Evolutionary conservation across 1,140 invertebrate genomes (phyloP), one percentile per base, ranked within the genome.

Genomic region (Zaprionus taronus): DNA sequence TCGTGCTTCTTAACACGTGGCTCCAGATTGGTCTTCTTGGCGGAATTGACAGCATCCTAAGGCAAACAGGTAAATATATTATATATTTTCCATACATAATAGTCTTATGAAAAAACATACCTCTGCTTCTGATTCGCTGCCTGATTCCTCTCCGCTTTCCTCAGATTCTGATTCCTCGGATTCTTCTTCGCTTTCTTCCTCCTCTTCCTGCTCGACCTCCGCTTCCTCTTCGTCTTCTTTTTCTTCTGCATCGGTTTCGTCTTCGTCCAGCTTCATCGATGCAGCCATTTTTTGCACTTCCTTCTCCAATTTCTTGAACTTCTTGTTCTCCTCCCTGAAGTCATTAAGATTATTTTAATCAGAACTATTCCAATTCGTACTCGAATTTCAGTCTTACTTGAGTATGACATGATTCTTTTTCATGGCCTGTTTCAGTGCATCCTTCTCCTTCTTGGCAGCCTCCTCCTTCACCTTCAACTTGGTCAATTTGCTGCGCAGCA

Each of bases 251-350:
- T 95, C 95, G 15, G 96, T 95, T 5, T 96, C 96, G n/a, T 96
- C 96, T 14, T 96, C 96, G 4, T 94, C 94, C 78, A 96, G 96
- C 70, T 96, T 96, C 95, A 97, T 96, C 67, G 97, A 93, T 17
- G 95, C 95, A 0, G 96, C 96, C 96, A 98, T 97, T 93, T 97
- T 97, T 80, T 97, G 96, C 4, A 97, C 96, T 93, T 98, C 97
- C 79, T 97, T 97, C 91, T 97, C 96, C 36, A 98, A 91, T 56
- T 95, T 94, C 83, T 96, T 96, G 83, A 95, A 96, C 91, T 96
- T 96, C 79, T 95, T 96, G 79, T 96, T 96, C 79, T 96, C 96
- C 51, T 96, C 95, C 80, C 94, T 95, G 2, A 24, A 51, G 2
- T n/a, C 7, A n/a, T 17, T 9, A 17, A 47, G 2, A 17, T 5